Conservation (phyloP, 2,797 vertebrate genomes). For the Gymnoscopelus microlampas region DNA sequence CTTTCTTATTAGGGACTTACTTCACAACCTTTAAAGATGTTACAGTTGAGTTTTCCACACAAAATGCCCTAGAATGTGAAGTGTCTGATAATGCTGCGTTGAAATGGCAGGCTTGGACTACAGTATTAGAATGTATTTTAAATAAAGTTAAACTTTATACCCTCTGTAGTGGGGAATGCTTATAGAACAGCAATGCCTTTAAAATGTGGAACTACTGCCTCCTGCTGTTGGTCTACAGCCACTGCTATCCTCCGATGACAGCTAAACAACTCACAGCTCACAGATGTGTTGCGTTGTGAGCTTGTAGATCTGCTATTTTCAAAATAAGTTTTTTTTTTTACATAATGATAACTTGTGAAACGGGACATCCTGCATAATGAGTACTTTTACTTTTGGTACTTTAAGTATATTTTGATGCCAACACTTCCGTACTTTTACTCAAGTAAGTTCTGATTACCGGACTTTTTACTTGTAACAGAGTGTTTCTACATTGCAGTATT, state of each 20-base stretch:
- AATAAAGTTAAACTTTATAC: slow-evolving; percentile 1
- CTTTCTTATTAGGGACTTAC: neutral
- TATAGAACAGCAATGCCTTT: neutral
- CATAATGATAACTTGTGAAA: too few relatives aligned
- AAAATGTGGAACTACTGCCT: slow-evolving; percentile 24
- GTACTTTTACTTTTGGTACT: too few relatives aligned
- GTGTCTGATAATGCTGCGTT: neutral
- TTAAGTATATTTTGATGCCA: too few relatives aligned
- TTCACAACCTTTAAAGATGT: neutral
- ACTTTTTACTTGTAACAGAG: too few relatives aligned
- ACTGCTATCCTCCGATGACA: neutral
- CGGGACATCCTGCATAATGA: too few relatives aligned
- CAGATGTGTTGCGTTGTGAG: too few relatives aligned
- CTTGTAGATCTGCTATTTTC: too few relatives aligned
- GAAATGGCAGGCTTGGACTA: neutral
- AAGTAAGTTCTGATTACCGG: too few relatives aligned
- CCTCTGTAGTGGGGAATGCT: neutral
- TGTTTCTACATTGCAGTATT: too few relatives aligned
- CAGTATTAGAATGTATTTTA: neutral
- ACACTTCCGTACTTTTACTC: too few relatives aligned
- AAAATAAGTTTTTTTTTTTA: too few relatives aligned
- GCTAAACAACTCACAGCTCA: too few relatives aligned
- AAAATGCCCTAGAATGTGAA: neutral
- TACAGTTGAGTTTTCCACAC: neutral
- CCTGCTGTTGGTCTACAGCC: slow-evolving; percentile 16